Evolutionary conservation across 2,113 vertebrate genomes (phyloP).

Genomic region (Marmota flaviventris): DNA sequence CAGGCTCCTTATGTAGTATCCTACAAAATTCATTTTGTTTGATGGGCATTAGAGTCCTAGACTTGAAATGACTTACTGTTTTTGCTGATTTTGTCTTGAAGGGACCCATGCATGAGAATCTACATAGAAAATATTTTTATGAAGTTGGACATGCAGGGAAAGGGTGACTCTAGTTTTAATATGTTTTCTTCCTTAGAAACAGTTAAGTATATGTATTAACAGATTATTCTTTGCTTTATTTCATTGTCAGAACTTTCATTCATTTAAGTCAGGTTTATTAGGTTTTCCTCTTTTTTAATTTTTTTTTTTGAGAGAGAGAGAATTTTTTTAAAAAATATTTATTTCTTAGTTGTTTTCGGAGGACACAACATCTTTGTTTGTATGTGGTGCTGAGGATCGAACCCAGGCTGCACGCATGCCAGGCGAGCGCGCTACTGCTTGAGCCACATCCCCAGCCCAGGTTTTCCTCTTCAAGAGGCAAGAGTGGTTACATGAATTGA

Average conservation of each 20-base stretch:
- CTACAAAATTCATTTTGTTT: slow-evolving; percentile 55
- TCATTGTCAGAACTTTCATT: slow-evolving; percentile 65
- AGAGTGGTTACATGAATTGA: slow-evolving; percentile 1
- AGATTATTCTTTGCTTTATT: slow-evolving; percentile 65
- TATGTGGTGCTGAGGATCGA: too few relatives aligned
- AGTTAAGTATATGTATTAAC: slow-evolving; percentile 31
- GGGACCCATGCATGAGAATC: slow-evolving; percentile 17
- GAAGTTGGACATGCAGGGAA: not conserved
- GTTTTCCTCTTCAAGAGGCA: slow-evolving; percentile 36
- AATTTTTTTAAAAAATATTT: too few relatives aligned
- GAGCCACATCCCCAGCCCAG: not conserved
- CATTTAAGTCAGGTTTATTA: slow-evolving; percentile 55
- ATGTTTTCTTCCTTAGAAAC: slow-evolving; percentile 58
- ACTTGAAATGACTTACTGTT: slow-evolving; percentile 28
- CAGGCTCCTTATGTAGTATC: slow-evolving; percentile 1
- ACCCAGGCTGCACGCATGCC: too few relatives aligned
- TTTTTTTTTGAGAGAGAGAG: too few relatives aligned
- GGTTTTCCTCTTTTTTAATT: slow-evolving; percentile 10
- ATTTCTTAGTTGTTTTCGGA: too few relatives aligned
- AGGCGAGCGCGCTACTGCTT: too few relatives aligned
- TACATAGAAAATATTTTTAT: slow-evolving; percentile 59
- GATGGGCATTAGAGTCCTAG: not conserved
- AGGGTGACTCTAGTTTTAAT: slow-evolving; percentile 55
- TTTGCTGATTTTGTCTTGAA: slow-evolving; percentile 58
- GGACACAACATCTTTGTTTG: too few relatives aligned